Conservation (phyloP, 2,797 vertebrate species). For the Hyperoplus lanceolatus region DNA sequence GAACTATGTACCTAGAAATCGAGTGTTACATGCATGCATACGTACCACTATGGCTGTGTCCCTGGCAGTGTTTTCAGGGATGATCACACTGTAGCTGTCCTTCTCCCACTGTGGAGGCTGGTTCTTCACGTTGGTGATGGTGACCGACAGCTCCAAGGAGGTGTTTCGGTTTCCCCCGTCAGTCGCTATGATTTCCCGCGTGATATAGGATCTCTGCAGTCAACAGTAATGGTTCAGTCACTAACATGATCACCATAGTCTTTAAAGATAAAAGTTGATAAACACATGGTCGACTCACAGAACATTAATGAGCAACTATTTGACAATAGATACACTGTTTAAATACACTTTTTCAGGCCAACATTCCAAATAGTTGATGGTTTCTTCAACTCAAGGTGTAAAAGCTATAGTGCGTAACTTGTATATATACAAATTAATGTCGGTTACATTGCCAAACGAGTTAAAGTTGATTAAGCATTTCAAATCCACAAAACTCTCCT, state of each 20-base stretch:
- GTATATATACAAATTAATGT: no score
- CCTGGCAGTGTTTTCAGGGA: slow-evolving; percentile 88
- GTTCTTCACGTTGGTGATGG: slow-evolving; percentile 90
- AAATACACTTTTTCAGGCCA: not conserved
- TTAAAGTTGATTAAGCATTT: no score
- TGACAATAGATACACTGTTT: not conserved
- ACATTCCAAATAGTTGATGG: not conserved
- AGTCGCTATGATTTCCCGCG: slow-evolving; percentile 86
- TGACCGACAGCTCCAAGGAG: slow-evolving; percentile 88
- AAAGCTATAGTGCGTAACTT: no score
- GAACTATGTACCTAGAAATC: not conserved
- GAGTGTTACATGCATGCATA: not conserved
- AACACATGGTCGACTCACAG: not conserved
- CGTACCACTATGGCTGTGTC: slow-evolving; percentile 87
- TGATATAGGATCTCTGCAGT: slow-evolving; percentile 87
- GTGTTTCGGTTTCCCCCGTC: slow-evolving; percentile 92
- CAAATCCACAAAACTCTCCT: not conserved
- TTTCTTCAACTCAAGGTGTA: not conserved
- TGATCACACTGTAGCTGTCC: slow-evolving; percentile 88
- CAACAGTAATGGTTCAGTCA: slow-evolving; percentile 19
- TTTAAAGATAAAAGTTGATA: not conserved
- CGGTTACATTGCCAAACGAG: no score
- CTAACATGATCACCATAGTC: not conserved
- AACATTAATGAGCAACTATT: not conserved
- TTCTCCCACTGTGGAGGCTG: slow-evolving; percentile 91